A percentile compares a stretch with the other conserved stretches of the same genome.
Evolutionary conservation across 2,888 invertebrate genomes (phyloP).

Genomic region (Lampropteryx suffumata): DNA sequence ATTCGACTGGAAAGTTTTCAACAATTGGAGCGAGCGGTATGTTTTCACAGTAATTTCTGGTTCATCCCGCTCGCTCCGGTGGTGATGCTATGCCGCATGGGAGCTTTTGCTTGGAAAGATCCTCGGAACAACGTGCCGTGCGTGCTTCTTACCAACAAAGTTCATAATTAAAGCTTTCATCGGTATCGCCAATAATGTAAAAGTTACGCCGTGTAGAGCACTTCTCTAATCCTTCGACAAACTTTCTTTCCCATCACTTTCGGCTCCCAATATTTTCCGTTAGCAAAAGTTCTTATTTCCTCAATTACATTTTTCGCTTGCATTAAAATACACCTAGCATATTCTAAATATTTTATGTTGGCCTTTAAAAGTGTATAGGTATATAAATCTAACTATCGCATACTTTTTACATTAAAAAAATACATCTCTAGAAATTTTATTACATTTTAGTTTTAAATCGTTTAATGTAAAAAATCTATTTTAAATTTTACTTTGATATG

Average conservation of each 20-base stretch:
- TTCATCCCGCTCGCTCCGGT: constrained; percentile 55
- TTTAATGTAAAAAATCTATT: too few relatives aligned
- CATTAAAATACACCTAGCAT: neutral
- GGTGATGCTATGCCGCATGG: constrained; percentile 58
- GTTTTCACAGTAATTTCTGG: constrained; percentile 47
- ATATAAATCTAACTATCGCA: too few relatives aligned
- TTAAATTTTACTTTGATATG: too few relatives aligned
- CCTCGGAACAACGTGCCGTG: constrained; percentile 50
- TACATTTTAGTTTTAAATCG: too few relatives aligned
- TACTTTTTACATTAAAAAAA: too few relatives aligned
- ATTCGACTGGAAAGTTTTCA: constrained; percentile 70
- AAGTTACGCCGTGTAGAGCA: constrained; percentile 66
- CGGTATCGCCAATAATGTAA: constrained; percentile 62
- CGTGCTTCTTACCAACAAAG: constrained; percentile 49
- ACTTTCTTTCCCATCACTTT: constrained; percentile 56
- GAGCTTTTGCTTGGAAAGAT: constrained; percentile 62
- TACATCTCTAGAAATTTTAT: too few relatives aligned
- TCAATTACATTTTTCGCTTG: constrained; percentile 17
- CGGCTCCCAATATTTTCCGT: constrained; percentile 46
- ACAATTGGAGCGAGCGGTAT: constrained; percentile 62
- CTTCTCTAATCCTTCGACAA: constrained; percentile 59
- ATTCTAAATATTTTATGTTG: neutral
- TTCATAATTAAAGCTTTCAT: constrained; percentile 61
- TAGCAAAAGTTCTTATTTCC: constrained; percentile 37
- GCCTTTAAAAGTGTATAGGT: neutral